Percentiles rank a stretch among this genome's conserved stretches.
These are phyloP conservation scores for Epinotia demarniana DNA, from an alignment of 2,888 invertebrate genomes.

Conservation along the genomic window DNA sequence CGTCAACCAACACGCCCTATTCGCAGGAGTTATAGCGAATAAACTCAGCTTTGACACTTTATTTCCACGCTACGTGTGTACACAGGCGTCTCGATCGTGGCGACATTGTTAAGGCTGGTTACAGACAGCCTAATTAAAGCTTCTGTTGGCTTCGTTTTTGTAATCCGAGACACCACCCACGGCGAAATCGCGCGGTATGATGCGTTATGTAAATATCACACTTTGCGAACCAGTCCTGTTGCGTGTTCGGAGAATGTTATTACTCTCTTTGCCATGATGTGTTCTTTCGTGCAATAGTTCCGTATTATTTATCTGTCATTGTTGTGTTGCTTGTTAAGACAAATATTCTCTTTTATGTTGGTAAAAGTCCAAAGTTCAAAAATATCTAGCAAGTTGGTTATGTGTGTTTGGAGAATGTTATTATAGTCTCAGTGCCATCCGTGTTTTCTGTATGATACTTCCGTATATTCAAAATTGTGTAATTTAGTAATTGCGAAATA, in stretches of 20 bases:
- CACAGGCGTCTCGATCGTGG: not conserved
- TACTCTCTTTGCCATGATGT: not conserved
- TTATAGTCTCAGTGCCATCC: too few species aligned
- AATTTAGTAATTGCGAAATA: too few species aligned
- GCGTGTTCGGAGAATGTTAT: slow-evolving; percentile 9
- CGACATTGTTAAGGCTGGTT: not conserved
- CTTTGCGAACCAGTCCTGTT: slow-evolving; percentile 15
- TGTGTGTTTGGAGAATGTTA: too few species aligned
- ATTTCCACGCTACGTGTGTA: not conserved
- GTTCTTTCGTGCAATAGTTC: not conserved
- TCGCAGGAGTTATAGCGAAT: too few species aligned
- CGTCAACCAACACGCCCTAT: too few species aligned
- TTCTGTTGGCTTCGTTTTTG: not conserved
- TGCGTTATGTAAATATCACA: slow-evolving; percentile 34
- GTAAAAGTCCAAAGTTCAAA: too few species aligned
- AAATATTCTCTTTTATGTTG: not conserved
- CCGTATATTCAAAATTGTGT: too few species aligned
- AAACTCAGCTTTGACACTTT: too few species aligned
- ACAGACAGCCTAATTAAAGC: not conserved
- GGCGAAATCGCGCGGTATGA: slow-evolving; percentile 34
- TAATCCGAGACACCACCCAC: slow-evolving; percentile 55
- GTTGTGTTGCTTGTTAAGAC: not conserved
- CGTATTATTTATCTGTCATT: slow-evolving; percentile 1
- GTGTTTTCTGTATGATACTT: too few species aligned
- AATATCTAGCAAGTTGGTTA: too few species aligned